Evolutionary conservation across 2,113 vertebrate species (phyloP).

Genomic region (Gila orcuttii): DNA sequence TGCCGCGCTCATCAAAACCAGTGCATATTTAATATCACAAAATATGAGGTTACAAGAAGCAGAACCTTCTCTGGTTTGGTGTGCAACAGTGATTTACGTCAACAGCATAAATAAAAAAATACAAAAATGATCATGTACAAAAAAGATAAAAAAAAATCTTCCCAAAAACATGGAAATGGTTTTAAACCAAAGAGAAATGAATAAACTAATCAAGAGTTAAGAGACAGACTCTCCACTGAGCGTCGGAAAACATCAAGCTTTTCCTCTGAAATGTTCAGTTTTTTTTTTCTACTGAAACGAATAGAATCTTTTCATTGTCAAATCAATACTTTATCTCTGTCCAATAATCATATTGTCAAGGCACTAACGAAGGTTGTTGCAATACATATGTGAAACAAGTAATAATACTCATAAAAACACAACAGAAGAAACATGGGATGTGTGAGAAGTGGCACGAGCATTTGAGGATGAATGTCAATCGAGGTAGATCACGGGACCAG

Average conservation of each 20-base stretch:
- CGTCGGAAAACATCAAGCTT: neutral
- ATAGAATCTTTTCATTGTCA: neutral
- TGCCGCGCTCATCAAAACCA: too few species aligned
- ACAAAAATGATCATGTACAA: neutral
- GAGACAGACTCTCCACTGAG: neutral
- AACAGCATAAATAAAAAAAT: conserved; percentile 6
- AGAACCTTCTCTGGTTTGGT: neutral
- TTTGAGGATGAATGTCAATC: conserved; percentile 48
- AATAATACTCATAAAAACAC: neutral
- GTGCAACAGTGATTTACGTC: neutral
- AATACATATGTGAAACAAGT: neutral
- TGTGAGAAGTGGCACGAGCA: neutral
- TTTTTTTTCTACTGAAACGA: neutral
- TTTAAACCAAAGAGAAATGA: neutral
- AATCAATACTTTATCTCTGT: neutral
- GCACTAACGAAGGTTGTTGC: conserved; percentile 5
- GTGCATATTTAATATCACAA: neutral
- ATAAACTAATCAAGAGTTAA: neutral
- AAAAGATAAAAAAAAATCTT: neutral
- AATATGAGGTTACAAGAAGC: neutral
- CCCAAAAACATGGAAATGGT: conserved; percentile 3
- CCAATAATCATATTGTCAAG: conserved; percentile 7
- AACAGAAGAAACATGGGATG: neutral
- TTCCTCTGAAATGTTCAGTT: neutral
- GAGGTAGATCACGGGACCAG: conserved; percentile 66